Percentiles rank a stretch among this genome's conserved stretches.
phyloP scores from a whole-genome alignment of 2,797 vertebrate genomes.

The Syndactyla subalaris region DNA sequence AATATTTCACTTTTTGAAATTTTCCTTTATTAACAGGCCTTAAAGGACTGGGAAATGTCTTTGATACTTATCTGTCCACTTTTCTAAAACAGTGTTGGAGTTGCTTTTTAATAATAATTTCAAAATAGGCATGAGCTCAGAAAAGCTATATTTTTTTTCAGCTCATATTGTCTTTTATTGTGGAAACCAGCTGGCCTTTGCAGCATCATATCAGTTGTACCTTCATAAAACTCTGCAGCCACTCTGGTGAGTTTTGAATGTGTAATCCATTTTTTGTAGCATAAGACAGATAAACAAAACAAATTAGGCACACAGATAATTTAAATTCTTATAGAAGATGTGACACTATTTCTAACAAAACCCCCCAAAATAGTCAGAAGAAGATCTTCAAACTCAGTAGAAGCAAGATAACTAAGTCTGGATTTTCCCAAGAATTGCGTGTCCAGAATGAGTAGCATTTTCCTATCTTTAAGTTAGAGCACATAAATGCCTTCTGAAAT shows the following conservation, averaged over 20 bases:
- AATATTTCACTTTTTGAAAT: neutral
- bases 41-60: neutral
- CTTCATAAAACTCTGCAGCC: slow-evolving; percentile 2
- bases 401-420: neutral
- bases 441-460: neutral
- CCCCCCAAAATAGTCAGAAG: neutral
- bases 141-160: neutral
- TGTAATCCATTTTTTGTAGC: neutral
- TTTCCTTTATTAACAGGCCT: neutral
- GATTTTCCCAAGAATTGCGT: neutral
- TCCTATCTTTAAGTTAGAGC: neutral
- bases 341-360: neutral
- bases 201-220: neutral
- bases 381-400: neutral
- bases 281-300: neutral
- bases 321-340: neutral
- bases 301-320: neutral
- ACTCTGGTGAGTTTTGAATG: neutral
- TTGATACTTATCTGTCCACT: neutral
- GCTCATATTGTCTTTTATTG: neutral
- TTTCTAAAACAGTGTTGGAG: neutral
- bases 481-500: neutral
- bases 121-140: neutral
- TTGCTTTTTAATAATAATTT: neutral
- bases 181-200: slow-evolving; percentile 7